These are phyloP conservation scores for Lasioglossum pauxillum DNA, from an alignment of 2,888 invertebrate species.

Conservation along the genomic window DNA sequence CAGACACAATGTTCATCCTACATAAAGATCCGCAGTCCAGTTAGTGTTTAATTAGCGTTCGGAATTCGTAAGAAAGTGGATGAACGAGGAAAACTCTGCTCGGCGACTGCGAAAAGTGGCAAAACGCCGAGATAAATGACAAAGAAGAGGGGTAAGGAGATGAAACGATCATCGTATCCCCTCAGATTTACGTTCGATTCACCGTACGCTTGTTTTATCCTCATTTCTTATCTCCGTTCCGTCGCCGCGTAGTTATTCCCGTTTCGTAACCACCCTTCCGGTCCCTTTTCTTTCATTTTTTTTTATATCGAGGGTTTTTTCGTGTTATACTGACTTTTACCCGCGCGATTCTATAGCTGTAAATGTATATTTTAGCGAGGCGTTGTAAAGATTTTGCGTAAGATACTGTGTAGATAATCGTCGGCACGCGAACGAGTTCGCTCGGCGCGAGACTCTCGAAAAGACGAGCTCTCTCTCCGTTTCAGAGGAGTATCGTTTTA, in stretches of 20 bases:
- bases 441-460: constrained; percentile 10
- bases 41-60: not conserved
- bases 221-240: not conserved
- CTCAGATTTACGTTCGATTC: constrained; percentile 16
- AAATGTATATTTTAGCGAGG: constrained; percentile 66
- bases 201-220: constrained; percentile 22
- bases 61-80: not conserved
- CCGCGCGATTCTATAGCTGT: constrained; percentile 50
- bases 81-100: constrained; percentile 18
- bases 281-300: constrained; percentile 16
- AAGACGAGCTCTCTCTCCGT: not conserved
- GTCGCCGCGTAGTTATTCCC: not conserved
- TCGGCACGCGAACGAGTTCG: constrained; percentile 51
- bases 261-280: constrained; percentile 11
- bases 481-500: not conserved
- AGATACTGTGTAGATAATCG: constrained; percentile 56
- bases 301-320: constrained; percentile 39
- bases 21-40: not conserved
- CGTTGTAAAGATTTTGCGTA: constrained; percentile 65
- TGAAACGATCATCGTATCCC: not conserved
- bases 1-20: not conserved
- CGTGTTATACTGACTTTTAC: constrained; percentile 46
- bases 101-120: constrained; percentile 25
- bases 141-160: not conserved
- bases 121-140: not conserved